phyloP scores from a whole-genome alignment of 2,888 invertebrate genomes.

The Drosophila macrospina region DNA sequence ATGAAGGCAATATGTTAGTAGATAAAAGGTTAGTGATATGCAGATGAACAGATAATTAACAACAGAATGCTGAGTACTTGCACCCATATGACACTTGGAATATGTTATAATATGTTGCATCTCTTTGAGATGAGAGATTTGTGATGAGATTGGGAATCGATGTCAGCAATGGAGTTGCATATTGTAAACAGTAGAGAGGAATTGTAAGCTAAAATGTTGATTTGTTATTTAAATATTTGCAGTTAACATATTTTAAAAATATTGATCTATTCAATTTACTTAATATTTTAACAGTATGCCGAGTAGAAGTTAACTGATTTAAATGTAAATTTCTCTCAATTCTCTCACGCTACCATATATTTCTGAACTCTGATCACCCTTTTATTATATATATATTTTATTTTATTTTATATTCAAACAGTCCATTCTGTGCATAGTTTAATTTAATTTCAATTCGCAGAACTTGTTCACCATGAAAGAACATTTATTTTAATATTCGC shows the following conservation, averaged over 20 bases:
- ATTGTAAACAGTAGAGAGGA: too few relatives aligned
- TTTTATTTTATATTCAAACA: slow-evolving; percentile 48
- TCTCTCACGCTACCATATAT: too few relatives aligned
- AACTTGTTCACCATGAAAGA: slow-evolving; percentile 45
- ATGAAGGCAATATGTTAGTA: neutral
- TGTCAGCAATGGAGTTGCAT: neutral
- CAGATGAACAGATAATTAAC: slow-evolving; percentile 9
- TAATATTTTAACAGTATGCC: too few relatives aligned
- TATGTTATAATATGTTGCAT: neutral
- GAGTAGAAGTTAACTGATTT: too few relatives aligned
- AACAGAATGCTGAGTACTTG: neutral
- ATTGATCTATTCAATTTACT: too few relatives aligned
- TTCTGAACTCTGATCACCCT: neutral
- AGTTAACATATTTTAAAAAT: too few relatives aligned
- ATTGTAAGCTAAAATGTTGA: too few relatives aligned
- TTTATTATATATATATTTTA: neutral
- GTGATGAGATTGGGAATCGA: neutral
- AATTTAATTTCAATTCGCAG: slow-evolving; percentile 69
- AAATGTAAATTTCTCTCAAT: too few relatives aligned
- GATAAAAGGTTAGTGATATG: neutral
- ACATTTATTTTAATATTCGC: slow-evolving; percentile 76
- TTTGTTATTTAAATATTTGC: too few relatives aligned
- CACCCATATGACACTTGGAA: neutral
- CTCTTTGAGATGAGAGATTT: neutral
- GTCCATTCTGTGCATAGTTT: slow-evolving; percentile 69